A percentile compares a stretch with the other conserved stretches of the same genome.
These are phyloP conservation scores for Busseola fusca DNA, from an alignment of 2,888 invertebrate species.

Conservation along the genomic window DNA sequence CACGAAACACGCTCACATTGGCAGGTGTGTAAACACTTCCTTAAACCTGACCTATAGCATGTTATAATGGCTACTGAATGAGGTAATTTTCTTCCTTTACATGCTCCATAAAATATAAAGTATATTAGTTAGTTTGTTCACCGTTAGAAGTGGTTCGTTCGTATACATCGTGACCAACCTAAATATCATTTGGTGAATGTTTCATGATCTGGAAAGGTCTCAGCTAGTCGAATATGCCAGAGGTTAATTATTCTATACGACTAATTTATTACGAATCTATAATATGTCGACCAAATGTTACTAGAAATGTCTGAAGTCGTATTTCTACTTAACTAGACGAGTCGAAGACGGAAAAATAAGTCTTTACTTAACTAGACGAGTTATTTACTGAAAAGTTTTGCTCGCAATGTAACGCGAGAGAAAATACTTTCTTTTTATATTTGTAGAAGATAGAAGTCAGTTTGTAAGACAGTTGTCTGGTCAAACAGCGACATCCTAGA, in stretches of 20 bases:
- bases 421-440: constrained; percentile 14
- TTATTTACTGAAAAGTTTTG: constrained; percentile 32
- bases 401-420: background rate
- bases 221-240: constrained; percentile 37
- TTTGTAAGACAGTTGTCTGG: constrained; percentile 38
- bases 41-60: background rate
- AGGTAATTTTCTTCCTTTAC: constrained; percentile 31
- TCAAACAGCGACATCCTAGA: constrained; percentile 30
- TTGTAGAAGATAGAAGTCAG: constrained; percentile 36
- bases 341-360: constrained; percentile 17
- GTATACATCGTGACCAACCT: constrained; percentile 35
- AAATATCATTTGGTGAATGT: constrained; percentile 58
- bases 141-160: constrained; percentile 25
- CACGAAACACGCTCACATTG: background rate
- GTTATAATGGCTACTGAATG: constrained; percentile 12
- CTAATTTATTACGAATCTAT: constrained; percentile 35
- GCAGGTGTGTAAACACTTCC: constrained; percentile 13
- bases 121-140: constrained; percentile 30
- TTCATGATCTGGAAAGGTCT: constrained; percentile 51
- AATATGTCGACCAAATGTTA: constrained; percentile 16
- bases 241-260: constrained; percentile 40
- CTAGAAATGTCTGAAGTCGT: constrained; percentile 17
- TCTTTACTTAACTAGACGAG: background rate
- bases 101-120: constrained; percentile 36
- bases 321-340: constrained; percentile 17